Conservation (phyloP, 2,113 vertebrate species). For the Arothron firmamentum region DNA sequence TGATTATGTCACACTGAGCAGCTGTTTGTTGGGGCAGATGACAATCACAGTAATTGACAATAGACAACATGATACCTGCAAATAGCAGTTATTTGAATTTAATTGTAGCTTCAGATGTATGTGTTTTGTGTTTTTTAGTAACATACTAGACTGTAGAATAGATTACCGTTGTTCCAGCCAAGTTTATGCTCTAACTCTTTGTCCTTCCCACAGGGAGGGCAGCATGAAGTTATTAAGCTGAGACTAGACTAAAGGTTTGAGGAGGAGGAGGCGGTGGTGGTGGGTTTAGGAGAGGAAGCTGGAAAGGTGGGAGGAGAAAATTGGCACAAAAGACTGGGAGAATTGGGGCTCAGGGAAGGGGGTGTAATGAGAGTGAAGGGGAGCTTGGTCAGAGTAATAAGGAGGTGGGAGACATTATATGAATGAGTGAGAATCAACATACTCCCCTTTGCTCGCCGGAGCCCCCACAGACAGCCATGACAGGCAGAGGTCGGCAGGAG, state of each 20-base stretch:
- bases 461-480: slow-evolving; percentile 44
- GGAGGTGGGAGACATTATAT: slow-evolving; percentile 29
- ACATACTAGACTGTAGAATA: slow-evolving; percentile 18
- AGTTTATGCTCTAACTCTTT: slow-evolving; percentile 38
- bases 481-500: slow-evolving; percentile 68
- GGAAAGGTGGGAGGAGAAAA: slow-evolving; percentile 19
- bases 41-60: no score
- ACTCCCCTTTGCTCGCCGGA: slow-evolving; percentile 42
- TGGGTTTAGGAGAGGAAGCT: slow-evolving; percentile 14
- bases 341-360: slow-evolving; percentile 7
- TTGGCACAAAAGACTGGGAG: slow-evolving; percentile 19
- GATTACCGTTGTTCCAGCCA: slow-evolving; percentile 48
- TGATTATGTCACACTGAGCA: no score
- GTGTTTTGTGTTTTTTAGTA: neutral
- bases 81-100: no score
- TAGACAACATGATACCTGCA: neutral
- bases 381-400: slow-evolving; percentile 18
- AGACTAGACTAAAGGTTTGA: slow-evolving; percentile 37
- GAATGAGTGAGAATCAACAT: slow-evolving; percentile 39
- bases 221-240: slow-evolving; percentile 63
- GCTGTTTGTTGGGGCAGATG: no score
- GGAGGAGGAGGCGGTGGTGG: slow-evolving; percentile 12
- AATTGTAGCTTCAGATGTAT: neutral
- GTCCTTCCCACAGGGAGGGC: slow-evolving; percentile 34
- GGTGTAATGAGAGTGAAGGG: slow-evolving; percentile 3